A percentile compares a stretch with the other conserved stretches of the same genome.
Evolutionary conservation across 2,113 vertebrate species (phyloP).

Genomic region (Australoheros scitulus): DNA sequence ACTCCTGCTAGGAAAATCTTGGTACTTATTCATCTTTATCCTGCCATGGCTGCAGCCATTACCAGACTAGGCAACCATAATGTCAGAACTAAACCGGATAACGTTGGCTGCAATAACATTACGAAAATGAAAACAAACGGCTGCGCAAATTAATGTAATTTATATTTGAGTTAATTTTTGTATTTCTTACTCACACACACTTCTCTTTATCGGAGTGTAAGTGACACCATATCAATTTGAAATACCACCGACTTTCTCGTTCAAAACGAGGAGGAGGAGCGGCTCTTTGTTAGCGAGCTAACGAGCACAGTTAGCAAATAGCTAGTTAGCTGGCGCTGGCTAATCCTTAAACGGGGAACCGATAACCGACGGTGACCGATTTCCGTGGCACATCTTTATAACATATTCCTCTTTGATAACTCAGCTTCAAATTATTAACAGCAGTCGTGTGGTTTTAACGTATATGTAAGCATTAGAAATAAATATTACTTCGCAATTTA

Average conservation of each 20-base stretch:
- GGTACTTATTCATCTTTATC: conserved; percentile 14
- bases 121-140: not conserved
- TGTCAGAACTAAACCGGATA: conserved; percentile 19
- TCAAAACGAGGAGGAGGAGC: conserved; percentile 61
- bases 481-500: not conserved
- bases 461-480: not conserved
- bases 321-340: conserved; percentile 63
- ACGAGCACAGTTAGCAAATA: conserved; percentile 39
- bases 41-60: conserved; percentile 37
- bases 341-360: conserved; percentile 52
- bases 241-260: conserved; percentile 34
- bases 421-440: not conserved
- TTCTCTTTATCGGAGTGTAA: not conserved
- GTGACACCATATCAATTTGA: conserved; percentile 22
- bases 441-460: not conserved
- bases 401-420: not conserved
- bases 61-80: conserved; percentile 24
- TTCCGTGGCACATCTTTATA: conserved; percentile 39
- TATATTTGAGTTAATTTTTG: not conserved
- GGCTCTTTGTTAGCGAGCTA: conserved; percentile 78
- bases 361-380: conserved; percentile 35
- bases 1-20: not conserved
- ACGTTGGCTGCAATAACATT: conserved; percentile 4
- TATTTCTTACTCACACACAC: not conserved
- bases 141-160: not conserved